These are phyloP conservation scores for Plagodis dolabraria DNA, from an alignment of 2,888 invertebrate species.

Conservation along the genomic window DNA sequence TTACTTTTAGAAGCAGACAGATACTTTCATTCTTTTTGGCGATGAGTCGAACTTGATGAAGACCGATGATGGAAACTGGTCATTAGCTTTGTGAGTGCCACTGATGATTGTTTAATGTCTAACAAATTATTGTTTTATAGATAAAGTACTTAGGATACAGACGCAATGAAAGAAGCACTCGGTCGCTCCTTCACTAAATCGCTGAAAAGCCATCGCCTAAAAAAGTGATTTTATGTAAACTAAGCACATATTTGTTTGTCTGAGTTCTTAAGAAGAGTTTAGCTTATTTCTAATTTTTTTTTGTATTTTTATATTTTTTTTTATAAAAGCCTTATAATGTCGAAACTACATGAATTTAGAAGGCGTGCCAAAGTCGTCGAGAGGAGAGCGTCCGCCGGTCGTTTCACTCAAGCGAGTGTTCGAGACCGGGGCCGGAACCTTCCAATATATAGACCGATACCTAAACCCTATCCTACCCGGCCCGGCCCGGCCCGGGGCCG, in stretches of 20 bases:
- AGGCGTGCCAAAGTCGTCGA: conserved; percentile 17
- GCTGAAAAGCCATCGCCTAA: conserved; percentile 3
- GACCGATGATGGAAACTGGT: neutral
- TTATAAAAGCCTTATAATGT: conserved; percentile 30
- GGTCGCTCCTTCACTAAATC: neutral
- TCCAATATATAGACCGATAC: conserved; percentile 3
- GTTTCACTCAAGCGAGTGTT: conserved; percentile 13
- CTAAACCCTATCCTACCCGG: conserved; percentile 20
- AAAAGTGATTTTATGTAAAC: conserved; percentile 23
- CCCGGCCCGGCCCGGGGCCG: conserved; percentile 18
- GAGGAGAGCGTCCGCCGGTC: conserved; percentile 12
- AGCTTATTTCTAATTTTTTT: conserved; percentile 24
- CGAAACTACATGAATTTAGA: conserved; percentile 25
- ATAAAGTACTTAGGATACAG: neutral
- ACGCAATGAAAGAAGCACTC: neutral
- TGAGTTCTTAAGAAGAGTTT: conserved; percentile 16
- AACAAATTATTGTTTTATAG: neutral
- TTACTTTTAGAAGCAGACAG: conserved; percentile 25
- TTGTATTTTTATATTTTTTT: conserved; percentile 24
- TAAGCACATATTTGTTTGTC: conserved; percentile 14
- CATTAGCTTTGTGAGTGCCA: neutral
- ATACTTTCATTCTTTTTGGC: conserved; percentile 29
- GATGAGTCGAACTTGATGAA: conserved; percentile 3
- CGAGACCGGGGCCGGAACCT: neutral
- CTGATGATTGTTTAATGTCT: neutral